Percentiles rank a stretch among this genome's conserved stretches.
Conservation (phyloP, 2,113 vertebrate genomes). For the Pomatorhinus ruficollis region DNA sequence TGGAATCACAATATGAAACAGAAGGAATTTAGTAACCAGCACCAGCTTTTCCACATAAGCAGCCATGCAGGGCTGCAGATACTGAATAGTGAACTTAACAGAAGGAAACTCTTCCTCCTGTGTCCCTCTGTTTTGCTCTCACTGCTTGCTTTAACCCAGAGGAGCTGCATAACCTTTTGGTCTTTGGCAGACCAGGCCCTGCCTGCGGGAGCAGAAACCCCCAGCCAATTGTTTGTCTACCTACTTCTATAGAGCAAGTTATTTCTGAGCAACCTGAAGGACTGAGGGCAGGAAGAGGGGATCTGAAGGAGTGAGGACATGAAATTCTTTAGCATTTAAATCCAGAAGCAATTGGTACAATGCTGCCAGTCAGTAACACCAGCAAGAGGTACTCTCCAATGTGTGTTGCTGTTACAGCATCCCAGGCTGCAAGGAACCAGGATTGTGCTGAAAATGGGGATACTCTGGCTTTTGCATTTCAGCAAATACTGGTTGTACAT, state of each 20-base stretch:
- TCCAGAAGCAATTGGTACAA: not conserved
- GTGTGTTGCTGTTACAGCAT: not conserved
- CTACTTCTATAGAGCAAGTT: not conserved
- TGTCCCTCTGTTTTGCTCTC: not conserved
- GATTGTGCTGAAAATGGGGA: not conserved
- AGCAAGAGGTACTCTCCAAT: not conserved
- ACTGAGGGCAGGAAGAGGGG: not conserved
- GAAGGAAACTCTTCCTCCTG: not conserved
- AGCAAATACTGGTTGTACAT: not conserved
- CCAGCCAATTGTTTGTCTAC: not conserved
- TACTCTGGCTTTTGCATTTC: not conserved
- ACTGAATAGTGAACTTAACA: not conserved
- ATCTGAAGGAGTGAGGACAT: not conserved
- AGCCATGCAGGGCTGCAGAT: not conserved
- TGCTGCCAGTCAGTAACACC: not conserved
- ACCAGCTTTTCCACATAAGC: not conserved
- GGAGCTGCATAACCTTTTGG: not conserved
- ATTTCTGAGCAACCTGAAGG: not conserved
- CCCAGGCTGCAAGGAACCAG: not conserved
- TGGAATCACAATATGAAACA: conserved; percentile 21
- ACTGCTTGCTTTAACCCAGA: not conserved
- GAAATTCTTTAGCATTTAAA: not conserved
- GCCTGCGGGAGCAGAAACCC: not conserved
- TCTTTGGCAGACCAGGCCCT: not conserved
- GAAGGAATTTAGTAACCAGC: not conserved